Evolutionary conservation across 2,888 invertebrate species (phyloP).

Genomic region (Andrena praecox): DNA sequence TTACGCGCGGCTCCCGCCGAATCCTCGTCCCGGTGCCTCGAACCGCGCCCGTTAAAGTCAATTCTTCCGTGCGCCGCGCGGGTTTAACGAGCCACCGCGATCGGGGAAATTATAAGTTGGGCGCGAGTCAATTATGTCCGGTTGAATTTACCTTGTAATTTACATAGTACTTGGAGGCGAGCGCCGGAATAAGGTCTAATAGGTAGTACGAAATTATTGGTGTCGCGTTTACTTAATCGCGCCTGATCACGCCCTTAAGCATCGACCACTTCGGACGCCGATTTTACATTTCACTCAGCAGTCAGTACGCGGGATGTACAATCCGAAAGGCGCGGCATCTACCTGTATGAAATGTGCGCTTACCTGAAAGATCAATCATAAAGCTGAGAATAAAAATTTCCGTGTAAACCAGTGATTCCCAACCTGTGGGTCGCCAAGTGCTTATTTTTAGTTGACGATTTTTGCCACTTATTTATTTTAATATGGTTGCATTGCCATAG

Average conservation of each 20-base stretch:
- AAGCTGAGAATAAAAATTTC: no score
- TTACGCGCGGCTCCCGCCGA: conserved; percentile 8
- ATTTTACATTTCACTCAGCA: not conserved
- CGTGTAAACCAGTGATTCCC: no score
- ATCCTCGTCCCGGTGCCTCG: not conserved
- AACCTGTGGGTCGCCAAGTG: no score
- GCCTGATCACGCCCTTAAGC: conserved; percentile 6
- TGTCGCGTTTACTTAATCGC: conserved; percentile 16
- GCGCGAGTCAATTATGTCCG: conserved; percentile 41
- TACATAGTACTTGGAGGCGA: not conserved
- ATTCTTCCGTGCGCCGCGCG: conserved; percentile 13
- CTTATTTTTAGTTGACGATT: no score
- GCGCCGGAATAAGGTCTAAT: conserved; percentile 1
- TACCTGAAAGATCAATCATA: no score
- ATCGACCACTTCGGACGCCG: not conserved
- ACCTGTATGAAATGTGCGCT: no score
- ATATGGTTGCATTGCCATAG: no score
- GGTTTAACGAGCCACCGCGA: conserved; percentile 34
- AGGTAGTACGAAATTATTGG: conserved; percentile 5
- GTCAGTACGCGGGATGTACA: no score
- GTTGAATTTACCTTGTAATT: conserved; percentile 24
- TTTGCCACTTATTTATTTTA: no score
- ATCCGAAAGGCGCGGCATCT: no score
- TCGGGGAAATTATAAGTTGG: conserved; percentile 53
- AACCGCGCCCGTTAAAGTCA: conserved; percentile 24